Evolutionary conservation across 2,888 invertebrate genomes (phyloP).

Genomic region (Lysandra bellargus): DNA sequence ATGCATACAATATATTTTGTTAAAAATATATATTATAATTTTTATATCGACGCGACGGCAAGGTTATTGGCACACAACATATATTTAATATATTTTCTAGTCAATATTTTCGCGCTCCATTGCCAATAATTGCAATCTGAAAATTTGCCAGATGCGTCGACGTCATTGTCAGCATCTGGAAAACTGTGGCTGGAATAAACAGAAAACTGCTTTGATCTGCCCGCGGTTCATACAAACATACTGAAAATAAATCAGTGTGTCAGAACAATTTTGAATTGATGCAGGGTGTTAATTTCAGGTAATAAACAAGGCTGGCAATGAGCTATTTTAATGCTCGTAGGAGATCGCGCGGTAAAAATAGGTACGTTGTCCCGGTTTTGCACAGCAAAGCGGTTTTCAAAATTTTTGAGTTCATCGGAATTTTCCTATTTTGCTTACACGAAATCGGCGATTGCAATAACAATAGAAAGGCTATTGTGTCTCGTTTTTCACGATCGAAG

Average conservation of each 20-base stretch:
- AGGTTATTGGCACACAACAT: neutral
- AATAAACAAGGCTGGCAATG: too few species aligned
- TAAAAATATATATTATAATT: too few species aligned
- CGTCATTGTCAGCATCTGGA: constrained; percentile 7
- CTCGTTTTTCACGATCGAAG: too few species aligned
- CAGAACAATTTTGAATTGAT: neutral
- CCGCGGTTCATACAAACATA: neutral
- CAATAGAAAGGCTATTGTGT: too few species aligned
- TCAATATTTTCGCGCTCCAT: neutral
- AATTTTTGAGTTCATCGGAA: too few species aligned
- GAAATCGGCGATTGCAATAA: too few species aligned
- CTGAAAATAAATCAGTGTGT: neutral
- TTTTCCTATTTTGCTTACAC: neutral
- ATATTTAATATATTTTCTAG: neutral
- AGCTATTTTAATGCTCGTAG: too few species aligned
- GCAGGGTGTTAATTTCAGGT: neutral
- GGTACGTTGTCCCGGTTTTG: too few species aligned
- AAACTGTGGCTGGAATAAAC: neutral
- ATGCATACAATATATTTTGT: too few species aligned
- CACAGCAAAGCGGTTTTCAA: too few species aligned
- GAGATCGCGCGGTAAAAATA: too few species aligned
- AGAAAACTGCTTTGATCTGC: neutral
- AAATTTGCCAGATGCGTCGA: neutral
- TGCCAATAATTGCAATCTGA: neutral
- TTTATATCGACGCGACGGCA: neutral